These are phyloP conservation scores for Bovichtus diacanthus DNA, from an alignment of 2,797 vertebrate species.

Conservation along the genomic window DNA sequence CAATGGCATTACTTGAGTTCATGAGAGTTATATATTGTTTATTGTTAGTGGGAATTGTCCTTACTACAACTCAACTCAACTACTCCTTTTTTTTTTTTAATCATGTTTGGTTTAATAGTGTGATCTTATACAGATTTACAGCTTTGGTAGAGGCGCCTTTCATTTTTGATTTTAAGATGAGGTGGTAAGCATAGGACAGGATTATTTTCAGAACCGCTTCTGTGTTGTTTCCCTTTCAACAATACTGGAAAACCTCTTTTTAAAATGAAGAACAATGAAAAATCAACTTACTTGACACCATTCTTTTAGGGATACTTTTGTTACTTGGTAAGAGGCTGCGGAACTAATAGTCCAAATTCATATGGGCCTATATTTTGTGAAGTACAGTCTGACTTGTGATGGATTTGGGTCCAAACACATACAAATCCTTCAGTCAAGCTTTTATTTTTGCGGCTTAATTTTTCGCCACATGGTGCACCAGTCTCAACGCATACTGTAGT, in stretches of 20 bases:
- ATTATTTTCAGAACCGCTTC: not conserved
- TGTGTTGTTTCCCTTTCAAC: not conserved
- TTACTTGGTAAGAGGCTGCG: not conserved
- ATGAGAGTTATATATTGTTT: not conserved
- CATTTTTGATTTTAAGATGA: not conserved
- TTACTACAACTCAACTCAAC: too few species aligned
- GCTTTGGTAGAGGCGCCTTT: not conserved
- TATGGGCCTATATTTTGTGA: not conserved
- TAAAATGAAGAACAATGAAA: not conserved
- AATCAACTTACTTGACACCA: not conserved
- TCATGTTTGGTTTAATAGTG: not conserved
- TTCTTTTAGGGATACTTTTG: not conserved
- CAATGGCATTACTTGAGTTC: not conserved
- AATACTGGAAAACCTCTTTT: not conserved
- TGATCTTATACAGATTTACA: not conserved
- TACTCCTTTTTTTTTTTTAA: too few species aligned
- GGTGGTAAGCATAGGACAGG: not conserved
- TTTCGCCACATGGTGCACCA: slow-evolving; percentile 9
- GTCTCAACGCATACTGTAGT: not conserved
- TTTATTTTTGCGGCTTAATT: slow-evolving; percentile 9
- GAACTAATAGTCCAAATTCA: not conserved
- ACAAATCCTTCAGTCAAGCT: not conserved
- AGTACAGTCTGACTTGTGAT: not conserved
- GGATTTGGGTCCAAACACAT: not conserved
- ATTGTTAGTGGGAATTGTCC: too few species aligned